Evolutionary conservation across 1,140 invertebrate genomes (phyloP).

Genomic region (Meteorus sp.): DNA sequence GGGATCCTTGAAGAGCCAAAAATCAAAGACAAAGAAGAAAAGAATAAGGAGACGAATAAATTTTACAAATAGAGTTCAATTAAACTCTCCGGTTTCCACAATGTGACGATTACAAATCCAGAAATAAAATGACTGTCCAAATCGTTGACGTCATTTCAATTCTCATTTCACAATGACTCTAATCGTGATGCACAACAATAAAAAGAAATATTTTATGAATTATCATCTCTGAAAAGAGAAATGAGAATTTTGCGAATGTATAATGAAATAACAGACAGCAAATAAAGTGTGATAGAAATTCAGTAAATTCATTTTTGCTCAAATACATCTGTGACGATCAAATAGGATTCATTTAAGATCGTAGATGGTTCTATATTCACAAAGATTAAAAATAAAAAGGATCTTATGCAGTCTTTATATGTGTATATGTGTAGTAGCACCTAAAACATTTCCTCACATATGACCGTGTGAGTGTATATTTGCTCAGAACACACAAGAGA

Average conservation of each 20-base stretch:
- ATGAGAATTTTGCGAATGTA: no score
- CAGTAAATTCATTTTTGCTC: no score
- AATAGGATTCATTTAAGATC: neutral
- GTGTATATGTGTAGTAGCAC: neutral
- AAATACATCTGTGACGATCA: no score
- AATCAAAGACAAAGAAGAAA: neutral
- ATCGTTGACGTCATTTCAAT: constrained; percentile 3
- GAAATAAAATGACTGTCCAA: no score
- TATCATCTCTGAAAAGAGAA: no score
- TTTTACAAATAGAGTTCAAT: constrained; percentile 22
- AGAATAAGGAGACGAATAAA: neutral
- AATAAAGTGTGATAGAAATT: no score
- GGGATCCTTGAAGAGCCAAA: neutral
- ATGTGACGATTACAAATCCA: neutral
- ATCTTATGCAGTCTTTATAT: no score
- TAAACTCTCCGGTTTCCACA: constrained; percentile 18
- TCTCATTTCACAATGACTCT: constrained; percentile 21
- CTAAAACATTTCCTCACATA: neutral
- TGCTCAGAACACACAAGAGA: neutral
- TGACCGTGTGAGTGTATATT: neutral
- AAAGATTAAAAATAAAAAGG: no score
- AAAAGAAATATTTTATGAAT: no score
- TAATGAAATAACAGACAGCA: no score
- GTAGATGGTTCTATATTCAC: no score
- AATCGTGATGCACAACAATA: no score